Evolutionary conservation across 35 echinoderm and acorn worm genomes (phyloP), one percentile per base, ranked within the genome.

Genomic region (Holothuria glaberrima): DNA sequence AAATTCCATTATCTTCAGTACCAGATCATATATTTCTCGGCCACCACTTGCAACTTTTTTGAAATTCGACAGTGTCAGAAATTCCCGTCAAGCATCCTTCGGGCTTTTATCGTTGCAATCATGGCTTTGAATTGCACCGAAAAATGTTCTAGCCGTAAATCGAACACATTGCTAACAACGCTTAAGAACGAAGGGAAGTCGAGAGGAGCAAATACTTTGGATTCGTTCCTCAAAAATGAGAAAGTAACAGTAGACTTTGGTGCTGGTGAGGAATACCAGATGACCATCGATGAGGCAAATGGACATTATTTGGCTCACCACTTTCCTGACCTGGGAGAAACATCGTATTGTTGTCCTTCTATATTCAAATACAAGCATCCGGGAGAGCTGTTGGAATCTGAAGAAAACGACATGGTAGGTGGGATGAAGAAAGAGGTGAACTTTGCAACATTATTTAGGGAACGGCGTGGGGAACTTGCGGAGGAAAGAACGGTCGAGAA

Each of bases 311-410:
- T 81, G 44, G 28, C 76, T 21, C 41, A 41, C 32, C 6, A 81
- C 45, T 81, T 81, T 81, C 45, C 76, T 14, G 25, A 21, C 54
- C 76, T 81, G 5, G 76, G 54, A 16, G 28, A 81, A 48, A 81
- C n/a, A 12, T 34, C 45, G 12, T 81, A 81, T 46, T 52, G 38
- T 14, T 52, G n/a, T 13, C 76, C 76, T 21, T 46, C 76, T 9
- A 21, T 52, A 12, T 29, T 81, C 45, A 46, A 48, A 54, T 81
- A 81, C 44, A 25, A 81, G 24, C 25, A 81, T 25, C 76, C 76
- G 1, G 25, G 45, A 7, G 76, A 81, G 45, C 76, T 46, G n/a
- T 16, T 41, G 5, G 38, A 54, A 13, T 6, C 54, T 7, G 45
- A 41, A 5, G 6, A 52, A n/a, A 20, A 48, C 26, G 19, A 33